Evolutionary conservation across 2,113 vertebrate species (phyloP).

Genomic region (Athene noctua): DNA sequence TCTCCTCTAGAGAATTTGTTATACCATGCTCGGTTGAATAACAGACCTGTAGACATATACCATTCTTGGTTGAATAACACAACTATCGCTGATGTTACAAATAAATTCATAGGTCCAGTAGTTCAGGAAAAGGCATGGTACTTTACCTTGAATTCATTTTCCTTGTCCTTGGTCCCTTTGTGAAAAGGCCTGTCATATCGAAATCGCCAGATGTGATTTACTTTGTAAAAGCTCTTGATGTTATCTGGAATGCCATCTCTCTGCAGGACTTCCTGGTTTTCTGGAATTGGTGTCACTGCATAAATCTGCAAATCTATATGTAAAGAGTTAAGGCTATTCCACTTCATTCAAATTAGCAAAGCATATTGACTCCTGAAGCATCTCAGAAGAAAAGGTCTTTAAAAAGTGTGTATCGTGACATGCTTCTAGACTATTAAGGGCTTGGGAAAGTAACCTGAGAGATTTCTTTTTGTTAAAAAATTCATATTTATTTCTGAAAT

Average conservation of each 20-base stretch:
- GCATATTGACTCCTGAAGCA: background rate
- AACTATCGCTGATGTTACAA: background rate
- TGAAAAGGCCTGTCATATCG: conserved; percentile 97
- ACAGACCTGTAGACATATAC: background rate
- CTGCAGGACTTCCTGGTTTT: conserved; percentile 95
- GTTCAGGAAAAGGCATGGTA: background rate
- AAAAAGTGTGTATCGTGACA: background rate
- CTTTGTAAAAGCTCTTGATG: conserved; percentile 99
- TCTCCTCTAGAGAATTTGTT: background rate
- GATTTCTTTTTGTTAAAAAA: background rate
- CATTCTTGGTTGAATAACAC: background rate
- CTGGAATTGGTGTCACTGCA: conserved; percentile 95
- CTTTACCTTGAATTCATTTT: conserved; percentile 99
- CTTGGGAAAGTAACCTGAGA: background rate
- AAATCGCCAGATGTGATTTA: conserved; percentile 98
- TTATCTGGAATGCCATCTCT: conserved; percentile 96
- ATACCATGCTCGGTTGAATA: background rate
- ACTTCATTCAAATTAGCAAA: background rate
- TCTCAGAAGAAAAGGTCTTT: background rate
- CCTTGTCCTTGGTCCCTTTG: conserved; percentile 98
- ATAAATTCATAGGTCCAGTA: background rate
- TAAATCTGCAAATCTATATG: conserved; percentile 95
- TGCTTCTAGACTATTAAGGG: background rate
- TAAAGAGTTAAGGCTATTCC: conserved; percentile 75
- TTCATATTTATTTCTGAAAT: background rate